Conservation (phyloP, 2,113 vertebrate species). For the Tapirus terrestris region DNA sequence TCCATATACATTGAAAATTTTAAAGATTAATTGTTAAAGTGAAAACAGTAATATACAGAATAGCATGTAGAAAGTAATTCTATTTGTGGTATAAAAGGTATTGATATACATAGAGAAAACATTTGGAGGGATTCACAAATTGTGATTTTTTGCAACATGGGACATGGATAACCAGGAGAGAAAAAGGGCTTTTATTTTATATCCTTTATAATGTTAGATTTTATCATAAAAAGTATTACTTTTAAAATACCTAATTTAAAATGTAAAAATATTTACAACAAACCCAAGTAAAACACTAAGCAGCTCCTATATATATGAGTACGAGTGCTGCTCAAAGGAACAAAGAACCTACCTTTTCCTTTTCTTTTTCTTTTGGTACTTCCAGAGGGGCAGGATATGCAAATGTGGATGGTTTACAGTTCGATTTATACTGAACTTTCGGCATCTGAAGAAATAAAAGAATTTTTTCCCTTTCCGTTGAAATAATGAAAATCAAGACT, state of each 20-base stretch:
- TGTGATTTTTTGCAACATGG: background rate
- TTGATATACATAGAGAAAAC: background rate
- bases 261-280: conserved; percentile 4
- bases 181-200: conserved; percentile 31
- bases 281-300: background rate
- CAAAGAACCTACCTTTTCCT: conserved; percentile 94
- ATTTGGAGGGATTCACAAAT: background rate
- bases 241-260: conserved; percentile 20
- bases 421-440: conserved; percentile 99
- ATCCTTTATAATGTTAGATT: conserved; percentile 3
- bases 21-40: background rate
- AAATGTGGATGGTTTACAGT: conserved; percentile 99
- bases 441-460: conserved; percentile 92
- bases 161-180: background rate
- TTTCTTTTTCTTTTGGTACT: conserved; percentile 99
- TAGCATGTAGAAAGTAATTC: background rate
- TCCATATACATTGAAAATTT: background rate
- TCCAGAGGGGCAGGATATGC: conserved; percentile 98
- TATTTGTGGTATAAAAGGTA: background rate
- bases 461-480: conserved; percentile 43
- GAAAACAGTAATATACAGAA: conserved; percentile 1
- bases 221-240: background rate
- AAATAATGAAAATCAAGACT: conserved; percentile 45
- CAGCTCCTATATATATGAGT: background rate
- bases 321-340: background rate